Evolutionary conservation across 1,140 invertebrate genomes (phyloP).

Genomic region (Cherax quadricarinatus): DNA sequence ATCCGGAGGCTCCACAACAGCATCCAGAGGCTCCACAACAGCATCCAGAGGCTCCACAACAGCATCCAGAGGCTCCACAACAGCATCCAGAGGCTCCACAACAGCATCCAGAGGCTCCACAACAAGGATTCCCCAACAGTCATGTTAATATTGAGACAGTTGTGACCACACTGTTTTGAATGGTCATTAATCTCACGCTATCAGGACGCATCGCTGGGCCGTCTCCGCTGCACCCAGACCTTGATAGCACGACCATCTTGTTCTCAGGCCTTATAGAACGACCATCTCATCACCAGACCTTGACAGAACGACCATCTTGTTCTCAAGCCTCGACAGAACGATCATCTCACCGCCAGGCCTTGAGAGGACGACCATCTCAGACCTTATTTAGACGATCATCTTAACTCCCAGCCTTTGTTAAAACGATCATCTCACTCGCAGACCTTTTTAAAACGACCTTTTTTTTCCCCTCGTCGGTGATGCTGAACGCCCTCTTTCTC

Average conservation of each 20-base stretch:
- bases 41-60: too few relatives aligned
- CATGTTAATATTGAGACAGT: slow-evolving; percentile 58
- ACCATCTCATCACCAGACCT: background rate
- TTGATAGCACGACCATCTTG: background rate
- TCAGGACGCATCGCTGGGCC: slow-evolving; percentile 36
- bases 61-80: too few relatives aligned
- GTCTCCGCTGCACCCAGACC: background rate
- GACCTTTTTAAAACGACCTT: too few relatives aligned
- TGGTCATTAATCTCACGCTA: slow-evolving; percentile 60
- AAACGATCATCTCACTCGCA: background rate
- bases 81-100: too few relatives aligned
- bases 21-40: too few relatives aligned
- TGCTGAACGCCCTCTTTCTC: too few relatives aligned
- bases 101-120: background rate
- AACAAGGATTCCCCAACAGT: slow-evolving; percentile 27
- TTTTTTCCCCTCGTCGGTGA: too few relatives aligned
- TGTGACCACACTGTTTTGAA: slow-evolving; percentile 58
- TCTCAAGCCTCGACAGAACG: background rate
- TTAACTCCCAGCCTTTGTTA: background rate
- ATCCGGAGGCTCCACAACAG: too few relatives aligned
- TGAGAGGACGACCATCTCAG: background rate
- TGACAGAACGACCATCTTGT: background rate
- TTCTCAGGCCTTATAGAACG: background rate
- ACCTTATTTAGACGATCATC: background rate
- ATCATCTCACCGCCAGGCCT: background rate